Evolutionary conservation across 2,888 invertebrate species (phyloP).

Genomic region (Plagiodera versicolora): DNA sequence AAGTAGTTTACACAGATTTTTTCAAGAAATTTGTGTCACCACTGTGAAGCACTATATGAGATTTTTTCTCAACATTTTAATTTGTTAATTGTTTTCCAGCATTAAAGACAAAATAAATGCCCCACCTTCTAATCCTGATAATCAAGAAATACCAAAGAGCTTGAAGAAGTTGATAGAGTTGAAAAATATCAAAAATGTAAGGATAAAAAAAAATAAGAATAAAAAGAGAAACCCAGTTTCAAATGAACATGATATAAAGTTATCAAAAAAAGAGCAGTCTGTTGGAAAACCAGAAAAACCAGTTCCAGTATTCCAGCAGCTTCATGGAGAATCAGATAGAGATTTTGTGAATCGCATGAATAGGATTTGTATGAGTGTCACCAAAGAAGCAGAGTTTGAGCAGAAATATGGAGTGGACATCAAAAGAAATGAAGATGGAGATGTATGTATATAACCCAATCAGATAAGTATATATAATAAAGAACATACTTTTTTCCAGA

Average conservation of each 20-base stretch:
- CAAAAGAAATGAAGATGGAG: constrained; percentile 59
- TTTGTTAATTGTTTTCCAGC: constrained; percentile 54
- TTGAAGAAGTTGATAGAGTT: constrained; percentile 66
- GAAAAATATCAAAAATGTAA: constrained; percentile 58
- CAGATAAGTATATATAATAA: neutral
- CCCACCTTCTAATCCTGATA: constrained; percentile 70
- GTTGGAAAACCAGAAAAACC: constrained; percentile 54
- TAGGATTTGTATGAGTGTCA: constrained; percentile 63
- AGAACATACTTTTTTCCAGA: constrained; percentile 32
- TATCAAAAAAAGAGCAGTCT: constrained; percentile 15
- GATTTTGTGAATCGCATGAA: constrained; percentile 68
- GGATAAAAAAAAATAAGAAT: constrained; percentile 52
- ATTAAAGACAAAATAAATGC: constrained; percentile 73
- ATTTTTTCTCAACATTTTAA: too few species aligned
- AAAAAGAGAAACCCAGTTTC: constrained; percentile 16
- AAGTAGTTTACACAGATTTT: too few species aligned
- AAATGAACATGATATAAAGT: constrained; percentile 6
- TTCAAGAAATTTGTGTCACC: too few species aligned
- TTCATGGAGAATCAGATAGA: constrained; percentile 64
- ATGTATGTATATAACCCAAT: constrained; percentile 35
- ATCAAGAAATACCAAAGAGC: constrained; percentile 74
- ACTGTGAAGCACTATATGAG: too few species aligned
- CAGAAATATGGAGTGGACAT: constrained; percentile 64
- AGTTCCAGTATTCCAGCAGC: constrained; percentile 61
- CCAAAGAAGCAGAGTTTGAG: constrained; percentile 64